Percentiles rank a stretch among this genome's conserved stretches.
phyloP scores from a whole-genome alignment of 2,113 vertebrate genomes.

The Grammomys dolichurus region DNA sequence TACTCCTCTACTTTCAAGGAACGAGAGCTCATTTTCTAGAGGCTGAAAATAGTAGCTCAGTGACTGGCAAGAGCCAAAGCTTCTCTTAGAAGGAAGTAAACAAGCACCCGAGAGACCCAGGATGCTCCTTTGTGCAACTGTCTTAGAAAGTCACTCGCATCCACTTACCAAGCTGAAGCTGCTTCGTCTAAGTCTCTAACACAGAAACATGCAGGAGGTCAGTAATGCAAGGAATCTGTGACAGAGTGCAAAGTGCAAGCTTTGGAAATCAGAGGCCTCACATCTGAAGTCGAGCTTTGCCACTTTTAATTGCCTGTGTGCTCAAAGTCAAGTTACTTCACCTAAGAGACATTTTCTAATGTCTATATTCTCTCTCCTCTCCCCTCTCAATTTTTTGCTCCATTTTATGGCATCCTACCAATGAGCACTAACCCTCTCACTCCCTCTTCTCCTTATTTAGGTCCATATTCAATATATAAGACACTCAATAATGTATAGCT shows the following conservation, averaged over 20 bases:
- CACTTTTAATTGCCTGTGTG: neutral
- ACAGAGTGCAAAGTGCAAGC: neutral
- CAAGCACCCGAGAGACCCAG: neutral
- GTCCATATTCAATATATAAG: neutral
- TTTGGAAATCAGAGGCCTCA: neutral
- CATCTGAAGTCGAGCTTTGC: neutral
- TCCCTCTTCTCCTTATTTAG: neutral
- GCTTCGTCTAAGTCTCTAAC: neutral
- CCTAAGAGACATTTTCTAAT: neutral
- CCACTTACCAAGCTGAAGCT: neutral
- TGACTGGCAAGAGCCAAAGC: neutral
- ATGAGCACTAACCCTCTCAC: neutral
- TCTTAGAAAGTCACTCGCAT: neutral
- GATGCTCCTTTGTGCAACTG: neutral
- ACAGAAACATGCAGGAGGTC: neutral
- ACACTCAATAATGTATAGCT: neutral
- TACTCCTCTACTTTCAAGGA: conserved; percentile 59
- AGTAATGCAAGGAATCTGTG: neutral
- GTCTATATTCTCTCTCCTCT: neutral
- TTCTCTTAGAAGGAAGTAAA: conserved; percentile 7
- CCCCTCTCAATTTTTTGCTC: neutral
- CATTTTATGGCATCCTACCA: too few species aligned
- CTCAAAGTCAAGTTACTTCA: neutral
- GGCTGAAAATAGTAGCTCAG: neutral
- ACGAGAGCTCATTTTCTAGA: conserved; percentile 48